A percentile compares a stretch with the other conserved stretches of the same genome.
Evolutionary conservation across 92 coral and sea anemone genomes (phyloP).

Genomic region (Hydrozoanthus gracilis): DNA sequence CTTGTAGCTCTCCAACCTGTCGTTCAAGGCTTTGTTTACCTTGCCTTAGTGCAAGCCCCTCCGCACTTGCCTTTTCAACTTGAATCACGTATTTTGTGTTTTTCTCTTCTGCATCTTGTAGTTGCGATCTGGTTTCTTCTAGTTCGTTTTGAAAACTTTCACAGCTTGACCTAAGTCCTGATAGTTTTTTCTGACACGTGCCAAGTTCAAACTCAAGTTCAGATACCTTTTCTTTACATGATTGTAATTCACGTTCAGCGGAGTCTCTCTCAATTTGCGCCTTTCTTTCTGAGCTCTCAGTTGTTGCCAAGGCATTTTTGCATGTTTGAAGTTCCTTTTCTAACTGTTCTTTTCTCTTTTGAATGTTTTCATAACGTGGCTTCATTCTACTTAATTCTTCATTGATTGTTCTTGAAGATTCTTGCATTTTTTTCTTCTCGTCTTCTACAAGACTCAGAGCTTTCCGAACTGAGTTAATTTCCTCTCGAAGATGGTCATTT

Average conservation of each 20-base stretch:
- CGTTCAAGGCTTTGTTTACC: slow-evolving; percentile 66
- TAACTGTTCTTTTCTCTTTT: slow-evolving; percentile 82
- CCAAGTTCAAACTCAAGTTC: slow-evolving; percentile 76
- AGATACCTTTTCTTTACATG: slow-evolving; percentile 68
- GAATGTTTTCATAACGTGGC: slow-evolving; percentile 77
- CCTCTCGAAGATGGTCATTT: slow-evolving; percentile 69
- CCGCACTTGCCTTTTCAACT: slow-evolving; percentile 68
- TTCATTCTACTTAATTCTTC: slow-evolving; percentile 81
- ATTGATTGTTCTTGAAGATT: slow-evolving; percentile 65
- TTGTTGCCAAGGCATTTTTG: slow-evolving; percentile 71
- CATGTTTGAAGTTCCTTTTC: slow-evolving; percentile 74
- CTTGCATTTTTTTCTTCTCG: slow-evolving; percentile 78
- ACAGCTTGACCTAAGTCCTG: slow-evolving; percentile 68
- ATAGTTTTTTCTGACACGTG: slow-evolving; percentile 71
- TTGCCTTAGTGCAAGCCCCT: slow-evolving; percentile 59
- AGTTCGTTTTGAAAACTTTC: slow-evolving; percentile 71
- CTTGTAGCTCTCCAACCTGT: slow-evolving; percentile 23
- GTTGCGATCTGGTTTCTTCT: slow-evolving; percentile 63
- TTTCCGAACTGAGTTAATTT: slow-evolving; percentile 66
- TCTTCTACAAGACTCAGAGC: slow-evolving; percentile 66
- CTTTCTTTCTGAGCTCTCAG: slow-evolving; percentile 70
- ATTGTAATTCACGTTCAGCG: slow-evolving; percentile 66
- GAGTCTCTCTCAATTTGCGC: slow-evolving; percentile 64
- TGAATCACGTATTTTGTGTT: slow-evolving; percentile 67
- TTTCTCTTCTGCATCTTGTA: slow-evolving; percentile 72